Evolutionary conservation across 2,113 vertebrate species (phyloP), one percentile per base, ranked within the genome.

Genomic region (Peromyscus maniculatus): DNA sequence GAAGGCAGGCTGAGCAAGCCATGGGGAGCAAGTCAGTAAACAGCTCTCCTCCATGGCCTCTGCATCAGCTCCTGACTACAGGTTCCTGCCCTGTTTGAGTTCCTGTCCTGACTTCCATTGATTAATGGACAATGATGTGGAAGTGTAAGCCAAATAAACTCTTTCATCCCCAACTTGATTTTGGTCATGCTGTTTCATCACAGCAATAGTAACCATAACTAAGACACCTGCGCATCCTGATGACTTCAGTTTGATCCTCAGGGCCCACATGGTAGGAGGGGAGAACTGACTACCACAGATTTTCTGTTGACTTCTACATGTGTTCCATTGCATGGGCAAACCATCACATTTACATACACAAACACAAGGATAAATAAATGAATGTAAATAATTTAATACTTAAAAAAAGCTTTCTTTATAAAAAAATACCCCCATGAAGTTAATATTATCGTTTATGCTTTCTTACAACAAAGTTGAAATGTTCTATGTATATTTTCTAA

Each of bases 381-480:
- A 57, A 82, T 82, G 7, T 10, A 80, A 33, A 80, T 36, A 36
- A 52, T 57, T 36, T 55, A 80, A 33, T 80, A 52, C 26, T 33
- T 80, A 5, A 55, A 55, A 55, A 55, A 55, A 8, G 7, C 7
- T 36, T 79, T 33, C 77, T 52, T 79, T 78, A 49, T 78, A 13
- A 52, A 52, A 52, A 79, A 33, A 31, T 79, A 55, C 16, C 33
- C 31, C 28, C 5, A 17, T 33, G 49, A 95, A 88, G 79, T 84
- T 31, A 89, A 93, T 9, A 78, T 9, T 71, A 55, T 43, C 59
- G 36, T 28, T 2, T 78, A 67, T 10, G 74, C 59, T 91, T 86
- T 72, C 62, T 90, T 59, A 77, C 24, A 66, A 91, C 16, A 93
- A 95, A 92, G 43, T 75, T 84, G 62, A 94, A 59, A 83, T 84